Percentiles rank a stretch among this genome's conserved stretches.
Evolutionary conservation across 2,797 vertebrate species (phyloP).

Genomic region (Protosalanx chinensis): DNA sequence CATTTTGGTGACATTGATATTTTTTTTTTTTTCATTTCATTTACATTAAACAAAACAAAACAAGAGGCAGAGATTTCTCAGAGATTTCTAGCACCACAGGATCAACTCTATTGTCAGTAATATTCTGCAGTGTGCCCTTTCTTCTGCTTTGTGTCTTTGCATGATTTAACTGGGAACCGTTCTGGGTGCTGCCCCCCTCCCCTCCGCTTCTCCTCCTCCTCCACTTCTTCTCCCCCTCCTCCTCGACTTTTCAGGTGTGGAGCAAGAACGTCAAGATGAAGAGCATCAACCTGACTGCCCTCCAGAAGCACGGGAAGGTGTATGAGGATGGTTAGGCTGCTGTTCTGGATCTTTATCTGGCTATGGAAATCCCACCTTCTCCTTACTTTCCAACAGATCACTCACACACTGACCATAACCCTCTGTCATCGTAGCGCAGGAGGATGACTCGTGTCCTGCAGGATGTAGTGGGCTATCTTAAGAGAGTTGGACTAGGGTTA

Average conservation of each 20-base stretch:
- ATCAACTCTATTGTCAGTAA: too few species aligned
- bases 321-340: slow-evolving; percentile 85
- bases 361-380: background rate
- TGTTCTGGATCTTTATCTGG: background rate
- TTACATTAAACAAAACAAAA: too few species aligned
- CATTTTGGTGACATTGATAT: background rate
- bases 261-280: slow-evolving; percentile 92
- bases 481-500: background rate
- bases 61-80: too few species aligned
- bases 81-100: too few species aligned
- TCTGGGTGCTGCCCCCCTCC: background rate
- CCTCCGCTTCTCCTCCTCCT: background rate
- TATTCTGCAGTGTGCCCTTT: background rate
- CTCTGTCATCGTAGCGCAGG: too few species aligned
- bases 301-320: slow-evolving; percentile 91
- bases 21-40: too few species aligned
- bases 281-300: slow-evolving; percentile 84
- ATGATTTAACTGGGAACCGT: background rate
- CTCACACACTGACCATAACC: too few species aligned
- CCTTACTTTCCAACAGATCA: background rate
- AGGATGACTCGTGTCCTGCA: too few species aligned
- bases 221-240: background rate
- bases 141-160: background rate
- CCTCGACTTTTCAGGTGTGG: slow-evolving; percentile 80
- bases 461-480: background rate